Evolutionary conservation across 2,113 vertebrate species (phyloP).

Genomic region (Barnardius zonarius): DNA sequence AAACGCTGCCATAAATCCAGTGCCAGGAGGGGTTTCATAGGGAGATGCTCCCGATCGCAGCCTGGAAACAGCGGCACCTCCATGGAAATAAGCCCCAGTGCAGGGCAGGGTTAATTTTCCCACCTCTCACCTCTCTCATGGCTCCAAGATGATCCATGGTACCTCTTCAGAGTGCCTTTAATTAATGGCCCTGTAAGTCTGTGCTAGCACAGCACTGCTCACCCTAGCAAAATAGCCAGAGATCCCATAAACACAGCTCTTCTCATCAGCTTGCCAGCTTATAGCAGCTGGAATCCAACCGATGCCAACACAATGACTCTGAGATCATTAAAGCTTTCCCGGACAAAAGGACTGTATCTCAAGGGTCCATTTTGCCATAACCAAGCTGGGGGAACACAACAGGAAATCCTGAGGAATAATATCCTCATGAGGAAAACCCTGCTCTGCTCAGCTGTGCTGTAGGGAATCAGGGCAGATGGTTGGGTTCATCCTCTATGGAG

Average conservation of each 20-base stretch:
- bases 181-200: background rate
- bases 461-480: background rate
- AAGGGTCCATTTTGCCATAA: conserved; percentile 3
- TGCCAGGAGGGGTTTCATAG: background rate
- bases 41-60: background rate
- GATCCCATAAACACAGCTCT: background rate
- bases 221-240: background rate
- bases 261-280: background rate
- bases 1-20: background rate
- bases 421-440: background rate
- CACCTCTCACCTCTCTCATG: background rate
- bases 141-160: background rate
- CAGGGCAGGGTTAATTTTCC: background rate
- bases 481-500: background rate
- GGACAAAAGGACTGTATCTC: background rate
- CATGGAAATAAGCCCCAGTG: background rate
- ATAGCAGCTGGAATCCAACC: conserved; percentile 1
- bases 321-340: background rate
- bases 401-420: background rate
- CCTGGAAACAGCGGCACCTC: background rate
- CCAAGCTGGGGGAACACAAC: background rate
- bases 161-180: background rate
- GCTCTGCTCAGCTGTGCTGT: background rate
- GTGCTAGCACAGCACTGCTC: background rate
- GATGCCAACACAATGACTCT: background rate